Base-by-base conservation (phyloP, 2,113 vertebrate species). In the Charadrius vociferus region DNA sequence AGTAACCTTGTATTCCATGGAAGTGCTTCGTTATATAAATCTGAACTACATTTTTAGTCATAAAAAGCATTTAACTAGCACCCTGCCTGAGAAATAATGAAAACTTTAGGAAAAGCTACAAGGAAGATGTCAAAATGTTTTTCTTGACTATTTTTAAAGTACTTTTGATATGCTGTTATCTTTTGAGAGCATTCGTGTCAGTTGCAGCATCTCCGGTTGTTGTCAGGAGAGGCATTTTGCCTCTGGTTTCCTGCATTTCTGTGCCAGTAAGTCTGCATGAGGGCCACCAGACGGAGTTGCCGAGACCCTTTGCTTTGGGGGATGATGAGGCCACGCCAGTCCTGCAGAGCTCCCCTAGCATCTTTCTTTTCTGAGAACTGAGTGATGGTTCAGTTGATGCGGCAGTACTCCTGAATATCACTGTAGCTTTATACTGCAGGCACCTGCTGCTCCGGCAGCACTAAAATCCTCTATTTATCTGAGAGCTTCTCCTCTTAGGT, bases 321-420 rank as follows among this genome's bases (percentile, higher is more conserved):
- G 9, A 1, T 2, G 4, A 10, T 37, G 56, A 75, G 30, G 23
- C 20, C 30, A 10, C 0, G 0, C 14, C 7, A 47, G 47, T 79
- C 14, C 29, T 3, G 0, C 36, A 29, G 41, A 75, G 8, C 50
- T 75, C 36, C 30, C 29, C 0, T 0, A 45, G 32, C 19, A 10
- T 10, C 39, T 52, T 49, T 84, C 30, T 67, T 65, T 80, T 56
- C n/a, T 1, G 10, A 13, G 68, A 29, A 18, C 23, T 24, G 66
- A n/a, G 55, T 19, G 36, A 15, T 0, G 0, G 30, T 62, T 81
- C 70, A 39, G 23, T 13, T 1, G 0, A 17, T 19, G 80, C 68
- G 2, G 2, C 10, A 26, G 22, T 19, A 9, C 5, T 15, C 21
- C n/a, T 58, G 58, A n/a, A 22, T 37, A 4, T 27, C 27, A 6